These are phyloP conservation scores for Ptyas mucosa DNA, from an alignment of 2,113 vertebrate species.

Conservation along the genomic window DNA sequence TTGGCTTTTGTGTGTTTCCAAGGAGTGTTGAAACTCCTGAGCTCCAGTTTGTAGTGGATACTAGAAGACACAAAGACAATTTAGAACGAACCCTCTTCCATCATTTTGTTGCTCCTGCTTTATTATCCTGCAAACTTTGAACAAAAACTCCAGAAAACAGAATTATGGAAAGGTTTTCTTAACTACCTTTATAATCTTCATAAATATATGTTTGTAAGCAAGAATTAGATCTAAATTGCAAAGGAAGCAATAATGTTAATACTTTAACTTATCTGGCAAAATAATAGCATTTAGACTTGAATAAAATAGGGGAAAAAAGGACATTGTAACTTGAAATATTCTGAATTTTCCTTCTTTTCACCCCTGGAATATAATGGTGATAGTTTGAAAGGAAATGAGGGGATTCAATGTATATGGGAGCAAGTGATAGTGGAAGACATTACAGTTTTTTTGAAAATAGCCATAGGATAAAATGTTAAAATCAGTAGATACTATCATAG, in stretches of 20 bases:
- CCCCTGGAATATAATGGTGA: not conserved
- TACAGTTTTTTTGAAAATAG: not conserved
- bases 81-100: constrained; percentile 16
- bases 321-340: not conserved
- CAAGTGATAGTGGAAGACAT: not conserved
- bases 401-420: not conserved
- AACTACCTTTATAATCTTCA: not conserved
- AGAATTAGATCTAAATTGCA: not conserved
- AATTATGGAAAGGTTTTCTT: not conserved
- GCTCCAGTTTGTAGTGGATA: constrained; percentile 87
- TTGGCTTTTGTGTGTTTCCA: constrained; percentile 83
- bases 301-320: not conserved
- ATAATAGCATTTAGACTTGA: not conserved
- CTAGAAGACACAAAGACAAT: constrained; percentile 62
- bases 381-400: not conserved
- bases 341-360: not conserved
- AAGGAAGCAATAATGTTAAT: not conserved
- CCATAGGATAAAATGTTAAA: not conserved
- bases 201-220: not conserved
- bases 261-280: not conserved
- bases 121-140: not conserved
- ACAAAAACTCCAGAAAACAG: not conserved
- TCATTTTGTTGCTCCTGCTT: not conserved
- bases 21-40: constrained; percentile 79
- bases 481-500: not conserved